Base-by-base conservation (phyloP, 2,113 vertebrate genomes). In the Romanogobio albipinnatus region DNA sequence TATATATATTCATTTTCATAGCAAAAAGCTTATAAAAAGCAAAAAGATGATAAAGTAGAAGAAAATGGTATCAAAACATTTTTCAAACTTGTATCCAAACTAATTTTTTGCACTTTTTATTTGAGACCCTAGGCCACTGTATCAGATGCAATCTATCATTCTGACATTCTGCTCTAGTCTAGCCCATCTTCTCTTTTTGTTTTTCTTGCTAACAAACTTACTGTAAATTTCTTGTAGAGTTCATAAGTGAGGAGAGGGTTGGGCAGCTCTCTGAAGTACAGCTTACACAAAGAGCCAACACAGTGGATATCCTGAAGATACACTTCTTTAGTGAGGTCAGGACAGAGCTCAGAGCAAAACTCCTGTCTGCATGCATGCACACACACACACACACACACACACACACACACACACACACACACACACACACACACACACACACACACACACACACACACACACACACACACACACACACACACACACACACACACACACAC, bases 251-350 rank as follows among this genome's bases (percentile, higher is more conserved):
- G 97, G 88, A 99, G 96, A 26, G 98, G 98, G 92, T 97, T 98
- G 90, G 98, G 98, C 24, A 99, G 95, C 84, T 99, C 98, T 90
- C 98, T 95, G 94, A 99, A 99, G 93, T 99, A 99, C 74, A 99
- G 94, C 92, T 99, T 99, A 93, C 98, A 99, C 88, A 99, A 96
- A 0, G 98, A 99, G 83, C 98, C 97, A 92, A 99, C 98, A 8
- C 98, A 99, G 95, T 99, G 98, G 93, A 99, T 99, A 92, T 99
- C 98, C 95, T 99, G 98, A 84, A 98, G 96, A 93, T 98, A 99
- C 91, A 99, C 96, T 95, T 99, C 98, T 91, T 95, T 96, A 68
- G 97, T 99, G 90, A 99, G 95, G 92, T 99, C 97, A 79, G 98
- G 97, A 91, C 96, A 95, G 91, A 96, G 95, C 91, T 99, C 97